Evolutionary conservation across 2,888 invertebrate species (phyloP), one percentile per base, ranked within the genome.

Genomic region (Catocala sponsa): DNA sequence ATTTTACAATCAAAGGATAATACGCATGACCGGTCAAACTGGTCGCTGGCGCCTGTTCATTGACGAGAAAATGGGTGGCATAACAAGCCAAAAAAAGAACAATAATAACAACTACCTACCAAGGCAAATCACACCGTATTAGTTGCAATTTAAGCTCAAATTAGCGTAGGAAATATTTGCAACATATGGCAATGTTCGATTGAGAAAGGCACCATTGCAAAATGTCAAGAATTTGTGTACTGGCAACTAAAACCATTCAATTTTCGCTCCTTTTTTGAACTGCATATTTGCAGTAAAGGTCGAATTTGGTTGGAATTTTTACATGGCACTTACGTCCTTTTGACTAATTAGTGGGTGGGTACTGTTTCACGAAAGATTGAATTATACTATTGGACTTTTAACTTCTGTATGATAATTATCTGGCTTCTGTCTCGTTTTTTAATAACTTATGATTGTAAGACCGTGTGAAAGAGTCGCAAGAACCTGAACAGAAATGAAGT

Each of bases 21-120:
- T 68, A 76, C 74, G 72, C 74, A 63, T 67, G 61, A 74, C 81
- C 71, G 70, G 78, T 77, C 74, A 80, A 85, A 88, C 87, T 65
- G 83, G 87, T 86, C 72, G 49, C 63, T 79, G 88, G 88, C 88
- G 88, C 88, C 87, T 83, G 77, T 78, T 86, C 88, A 89, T 87
- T 88, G 81, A 87, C 80, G 76, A 82, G 80, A 76, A 83, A 85
- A 83, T 84, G 84, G 81, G 79, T 81, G 83, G 82, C 65, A 78
- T 74, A 68, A 62, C 52, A 9, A 43, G 56, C 49, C 44, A 48
- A 72, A 74, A 79, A 85, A 82, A 80, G 82, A 83, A 83, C 64
- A 70, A 60, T 80, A 74, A 79, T 80, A 78, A 9, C 52, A 66
- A 60, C 13, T 1, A 0, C 1, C 0, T 12, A 9, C 0, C 56